Evolutionary conservation across 2,888 invertebrate species (phyloP).

Genomic region (Drosophila imparisetae): DNA sequence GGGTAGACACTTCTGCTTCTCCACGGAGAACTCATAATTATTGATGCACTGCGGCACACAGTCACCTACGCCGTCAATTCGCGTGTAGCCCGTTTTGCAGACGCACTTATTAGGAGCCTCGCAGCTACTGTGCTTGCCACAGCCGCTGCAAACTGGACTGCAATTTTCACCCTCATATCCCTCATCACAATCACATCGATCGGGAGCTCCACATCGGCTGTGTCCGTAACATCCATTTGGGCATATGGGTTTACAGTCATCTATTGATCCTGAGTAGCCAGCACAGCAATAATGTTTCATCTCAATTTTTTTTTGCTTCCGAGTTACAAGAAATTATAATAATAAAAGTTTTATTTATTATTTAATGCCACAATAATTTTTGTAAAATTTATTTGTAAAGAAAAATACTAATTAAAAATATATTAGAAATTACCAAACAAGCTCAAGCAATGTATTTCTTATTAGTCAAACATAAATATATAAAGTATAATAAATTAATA

Average conservation of each 20-base stretch:
- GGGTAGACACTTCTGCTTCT: slow-evolving; percentile 50
- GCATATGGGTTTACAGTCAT: slow-evolving; percentile 43
- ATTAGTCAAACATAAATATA: too few relatives aligned
- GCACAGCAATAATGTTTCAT: slow-evolving; percentile 29
- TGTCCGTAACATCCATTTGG: slow-evolving; percentile 9
- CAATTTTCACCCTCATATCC: slow-evolving; percentile 49
- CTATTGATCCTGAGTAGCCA: slow-evolving; percentile 44
- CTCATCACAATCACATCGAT: slow-evolving; percentile 61
- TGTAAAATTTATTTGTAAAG: too few relatives aligned
- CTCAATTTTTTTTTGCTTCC: slow-evolving; percentile 12
- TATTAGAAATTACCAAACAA: too few relatives aligned
- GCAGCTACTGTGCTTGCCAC: slow-evolving; percentile 46
- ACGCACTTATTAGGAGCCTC: slow-evolving; percentile 43
- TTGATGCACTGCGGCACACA: too few relatives aligned
- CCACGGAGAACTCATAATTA: slow-evolving; percentile 46
- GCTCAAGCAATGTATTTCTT: too few relatives aligned
- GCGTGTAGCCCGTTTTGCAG: slow-evolving; percentile 47
- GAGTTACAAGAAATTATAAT: not conserved
- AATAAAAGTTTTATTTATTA: not conserved
- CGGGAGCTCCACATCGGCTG: slow-evolving; percentile 30
- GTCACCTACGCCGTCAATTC: not conserved
- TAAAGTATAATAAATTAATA: not conserved
- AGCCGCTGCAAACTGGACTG: slow-evolving; percentile 29
- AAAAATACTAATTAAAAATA: not conserved
- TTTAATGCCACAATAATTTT: not conserved